These are phyloP conservation scores for Tuta absoluta DNA, from an alignment of 2,888 invertebrate species.

Conservation along the genomic window DNA sequence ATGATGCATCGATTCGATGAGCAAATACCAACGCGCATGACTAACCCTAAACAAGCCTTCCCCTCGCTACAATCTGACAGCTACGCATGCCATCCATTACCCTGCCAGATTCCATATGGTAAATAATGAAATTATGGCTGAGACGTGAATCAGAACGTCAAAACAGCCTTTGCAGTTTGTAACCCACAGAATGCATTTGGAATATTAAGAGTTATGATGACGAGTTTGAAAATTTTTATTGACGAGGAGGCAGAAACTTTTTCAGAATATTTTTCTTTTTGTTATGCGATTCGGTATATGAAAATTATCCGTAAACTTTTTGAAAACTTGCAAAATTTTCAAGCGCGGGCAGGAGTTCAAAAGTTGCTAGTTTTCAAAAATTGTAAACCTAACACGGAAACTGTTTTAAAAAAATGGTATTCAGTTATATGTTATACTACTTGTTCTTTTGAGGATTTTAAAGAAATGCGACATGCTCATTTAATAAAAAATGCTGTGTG, in stretches of 20 bases:
- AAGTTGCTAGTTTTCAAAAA: too few relatives aligned
- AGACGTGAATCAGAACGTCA: conserved; percentile 1
- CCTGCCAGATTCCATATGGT: conserved; percentile 3
- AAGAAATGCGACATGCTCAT: too few relatives aligned
- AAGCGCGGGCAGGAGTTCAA: too few relatives aligned
- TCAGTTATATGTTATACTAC: too few relatives aligned
- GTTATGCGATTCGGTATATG: too few relatives aligned
- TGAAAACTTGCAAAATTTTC: too few relatives aligned
- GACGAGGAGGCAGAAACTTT: neutral
- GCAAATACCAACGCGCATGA: neutral
- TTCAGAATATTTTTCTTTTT: too few relatives aligned
- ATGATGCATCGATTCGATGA: conserved; percentile 6
- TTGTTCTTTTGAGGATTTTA: too few relatives aligned
- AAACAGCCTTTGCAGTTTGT: neutral
- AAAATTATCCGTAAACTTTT: too few relatives aligned
- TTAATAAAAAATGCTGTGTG: too few relatives aligned
- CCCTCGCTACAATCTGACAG: conserved; percentile 9
- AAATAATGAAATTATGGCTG: conserved; percentile 1
- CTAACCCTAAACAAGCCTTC: conserved; percentile 3
- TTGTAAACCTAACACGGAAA: too few relatives aligned
- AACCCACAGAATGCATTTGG: neutral
- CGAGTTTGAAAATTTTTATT: neutral
- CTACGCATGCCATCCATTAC: neutral
- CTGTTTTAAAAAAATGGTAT: too few relatives aligned
- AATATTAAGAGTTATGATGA: neutral